A percentile compares a stretch with the other conserved stretches of the same genome.
These are phyloP conservation scores for Watsonalla binaria DNA, from an alignment of 2,888 invertebrate genomes.

Conservation along the genomic window DNA sequence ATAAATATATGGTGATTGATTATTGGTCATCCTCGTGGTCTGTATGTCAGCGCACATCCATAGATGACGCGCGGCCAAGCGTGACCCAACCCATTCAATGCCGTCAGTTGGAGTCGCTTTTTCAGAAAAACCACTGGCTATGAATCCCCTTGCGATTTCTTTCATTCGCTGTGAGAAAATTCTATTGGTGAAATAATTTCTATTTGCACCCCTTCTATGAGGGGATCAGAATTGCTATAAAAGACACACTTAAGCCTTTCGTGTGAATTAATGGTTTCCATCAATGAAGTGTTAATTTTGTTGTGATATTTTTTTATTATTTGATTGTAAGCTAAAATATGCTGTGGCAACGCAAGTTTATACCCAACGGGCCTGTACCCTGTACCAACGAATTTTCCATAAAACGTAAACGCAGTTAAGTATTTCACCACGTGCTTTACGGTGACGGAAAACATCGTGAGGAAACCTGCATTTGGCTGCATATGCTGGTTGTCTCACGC, in stretches of 20 bases:
- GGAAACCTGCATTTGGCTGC: no score
- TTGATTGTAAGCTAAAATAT: no score
- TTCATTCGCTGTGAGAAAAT: constrained; percentile 54
- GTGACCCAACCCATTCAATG: constrained; percentile 38
- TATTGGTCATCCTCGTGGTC: constrained; percentile 13
- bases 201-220: constrained; percentile 46
- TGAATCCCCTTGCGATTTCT: constrained; percentile 47
- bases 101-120: constrained; percentile 50
- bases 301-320: no score
- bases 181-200: constrained; percentile 63
- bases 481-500: no score
- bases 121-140: constrained; percentile 60
- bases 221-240: constrained; percentile 25
- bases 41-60: constrained; percentile 32
- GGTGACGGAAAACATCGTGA: no score
- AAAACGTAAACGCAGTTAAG: no score
- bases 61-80: constrained; percentile 40
- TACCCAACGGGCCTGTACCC: no score
- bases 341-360: no score
- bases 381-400: no score
- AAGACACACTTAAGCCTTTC: constrained; percentile 26
- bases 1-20: not conserved
- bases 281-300: constrained; percentile 8
- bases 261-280: constrained; percentile 22
- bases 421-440: no score